Evolutionary conservation across 2,113 vertebrate genomes (phyloP), one percentile per base, ranked within the genome.

Genomic region (Oryzias woworae): DNA sequence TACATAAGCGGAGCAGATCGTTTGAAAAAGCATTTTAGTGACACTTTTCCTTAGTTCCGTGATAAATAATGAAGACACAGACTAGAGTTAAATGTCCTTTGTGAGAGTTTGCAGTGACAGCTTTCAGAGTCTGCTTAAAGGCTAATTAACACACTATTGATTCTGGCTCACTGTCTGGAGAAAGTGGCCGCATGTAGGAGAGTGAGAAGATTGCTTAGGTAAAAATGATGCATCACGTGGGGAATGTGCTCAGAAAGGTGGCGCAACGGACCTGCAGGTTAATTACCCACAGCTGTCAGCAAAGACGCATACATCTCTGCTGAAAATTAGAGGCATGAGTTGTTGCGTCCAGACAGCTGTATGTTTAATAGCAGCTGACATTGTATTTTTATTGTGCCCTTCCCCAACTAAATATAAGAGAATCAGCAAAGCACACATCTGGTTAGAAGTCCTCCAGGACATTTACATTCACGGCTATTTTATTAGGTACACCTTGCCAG

Each of bases 321-420:
- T 64, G 65, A 78, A 78, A 83, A 88, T 84, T 44, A 62, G 64
- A 67, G 53, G 74, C 58, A 58, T 73, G 61, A 62, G 67, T 45
- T 44, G 54, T 26, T 53, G 73, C 72, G 56, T 66, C 57, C 50
- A 26, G 60, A 68, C 73, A 85, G 76, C 85, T 82, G 88, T 73
- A 69, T 70, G 77, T 84, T 86, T 81, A 85, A 87, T 88, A 85
- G 78, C 63, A 75, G 72, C 78, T 75, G 73, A 77, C 73, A 71
- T 77, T 71, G 81, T 83, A 79, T 81, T 83, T 80, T 81, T 83
- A 62, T 77, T 60, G 47, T 62, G 15, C 42, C 8, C 23, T 43
- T 18, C 46, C 62, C 58, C 70, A n/a, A 41, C 59, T 26, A 59
- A 58, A 47, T 45, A 20, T 2, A 36, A 12, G 10, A 36, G 36